Conservation (phyloP, 2,113 vertebrate genomes). For the Callionymus lyra region DNA sequence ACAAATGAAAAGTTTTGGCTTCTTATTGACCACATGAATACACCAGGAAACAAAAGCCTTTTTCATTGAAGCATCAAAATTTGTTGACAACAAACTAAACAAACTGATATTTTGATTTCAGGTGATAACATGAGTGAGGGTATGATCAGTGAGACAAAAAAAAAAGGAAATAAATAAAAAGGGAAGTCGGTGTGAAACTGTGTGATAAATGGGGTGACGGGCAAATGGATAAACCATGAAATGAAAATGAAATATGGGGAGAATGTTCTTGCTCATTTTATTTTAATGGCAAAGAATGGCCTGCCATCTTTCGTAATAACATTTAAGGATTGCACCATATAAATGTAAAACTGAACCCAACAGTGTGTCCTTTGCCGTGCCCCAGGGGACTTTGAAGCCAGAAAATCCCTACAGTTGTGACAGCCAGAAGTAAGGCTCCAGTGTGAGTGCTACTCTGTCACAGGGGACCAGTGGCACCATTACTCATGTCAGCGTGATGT, state of each 20-base stretch:
- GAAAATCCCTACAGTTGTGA: slow-evolving; percentile 42
- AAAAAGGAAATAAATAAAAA: no score
- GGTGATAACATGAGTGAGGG: no score
- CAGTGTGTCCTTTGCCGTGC: slow-evolving; percentile 34
- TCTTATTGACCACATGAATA: no score
- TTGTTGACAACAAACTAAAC: no score
- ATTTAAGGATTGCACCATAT: slow-evolving; percentile 18
- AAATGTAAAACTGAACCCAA: slow-evolving; percentile 44
- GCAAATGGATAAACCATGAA: slow-evolving; percentile 28
- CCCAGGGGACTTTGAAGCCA: slow-evolving; percentile 17
- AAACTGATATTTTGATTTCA: no score
- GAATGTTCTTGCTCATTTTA: slow-evolving; percentile 30
- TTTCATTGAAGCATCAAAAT: no score
- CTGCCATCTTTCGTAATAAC: slow-evolving; percentile 27
- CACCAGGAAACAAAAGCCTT: no score
- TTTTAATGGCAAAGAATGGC: slow-evolving; percentile 22
- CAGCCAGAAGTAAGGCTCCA: slow-evolving; percentile 38
- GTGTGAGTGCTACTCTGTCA: slow-evolving; percentile 40
- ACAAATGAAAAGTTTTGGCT: no score
- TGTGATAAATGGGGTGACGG: slow-evolving; percentile 24
- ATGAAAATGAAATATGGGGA: slow-evolving; percentile 28
- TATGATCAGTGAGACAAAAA: no score
- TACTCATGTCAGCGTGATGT: slow-evolving; percentile 30
- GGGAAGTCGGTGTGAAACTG: slow-evolving; percentile 23
- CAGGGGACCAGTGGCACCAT: slow-evolving; percentile 26